These are phyloP conservation scores for Apodemia mormo DNA, from an alignment of 2,888 invertebrate species.

Conservation along the genomic window DNA sequence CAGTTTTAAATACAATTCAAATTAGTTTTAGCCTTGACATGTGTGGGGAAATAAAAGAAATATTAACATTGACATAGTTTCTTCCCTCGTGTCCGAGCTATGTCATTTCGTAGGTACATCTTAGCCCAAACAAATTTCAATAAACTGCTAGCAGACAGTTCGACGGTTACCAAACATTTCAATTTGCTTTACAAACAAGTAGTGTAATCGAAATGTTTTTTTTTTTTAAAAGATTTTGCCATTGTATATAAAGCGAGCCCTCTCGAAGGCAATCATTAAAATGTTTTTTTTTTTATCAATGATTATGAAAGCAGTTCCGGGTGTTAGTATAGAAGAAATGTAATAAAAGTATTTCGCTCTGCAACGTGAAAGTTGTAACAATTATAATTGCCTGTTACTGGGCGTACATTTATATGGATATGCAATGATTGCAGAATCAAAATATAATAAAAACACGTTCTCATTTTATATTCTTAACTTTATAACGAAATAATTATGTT, in stretches of 20 bases:
- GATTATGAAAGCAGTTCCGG: constrained; percentile 12
- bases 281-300: not conserved
- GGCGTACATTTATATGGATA: constrained; percentile 6
- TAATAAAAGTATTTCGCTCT: constrained; percentile 17
- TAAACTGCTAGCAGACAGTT: too few relatives aligned
- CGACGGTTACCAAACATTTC: too few relatives aligned
- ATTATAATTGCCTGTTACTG: constrained; percentile 10
- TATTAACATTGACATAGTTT: too few relatives aligned
- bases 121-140: too few relatives aligned
- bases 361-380: constrained; percentile 13
- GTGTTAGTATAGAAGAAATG: constrained; percentile 7
- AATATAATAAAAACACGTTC: not conserved
- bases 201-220: too few relatives aligned
- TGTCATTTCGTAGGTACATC: too few relatives aligned
- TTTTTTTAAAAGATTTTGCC: not conserved
- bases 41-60: too few relatives aligned
- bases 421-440: not conserved
- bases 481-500: too few relatives aligned
- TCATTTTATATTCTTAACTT: not conserved
- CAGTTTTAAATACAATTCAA: too few relatives aligned
- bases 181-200: too few relatives aligned
- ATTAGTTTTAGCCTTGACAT: too few relatives aligned
- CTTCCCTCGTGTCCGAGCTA: too few relatives aligned
- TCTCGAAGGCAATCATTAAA: constrained; percentile 14
- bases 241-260: not conserved